A percentile compares a stretch with the other conserved stretches of the same genome.
phyloP scores from a whole-genome alignment of 2,888 invertebrate species.

The Machimus atricapillus region DNA sequence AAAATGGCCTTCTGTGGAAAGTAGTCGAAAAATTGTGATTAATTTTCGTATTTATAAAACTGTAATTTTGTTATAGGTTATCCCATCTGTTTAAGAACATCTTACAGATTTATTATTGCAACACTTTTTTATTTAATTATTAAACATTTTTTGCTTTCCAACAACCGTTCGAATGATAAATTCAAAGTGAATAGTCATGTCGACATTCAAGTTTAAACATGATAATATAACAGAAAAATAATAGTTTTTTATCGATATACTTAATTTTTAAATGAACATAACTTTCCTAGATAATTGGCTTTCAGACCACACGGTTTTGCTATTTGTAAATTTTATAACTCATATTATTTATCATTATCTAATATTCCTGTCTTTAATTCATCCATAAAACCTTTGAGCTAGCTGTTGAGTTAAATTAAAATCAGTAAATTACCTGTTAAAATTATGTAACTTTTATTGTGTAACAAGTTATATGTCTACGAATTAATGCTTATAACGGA shows the following conservation, averaged over 20 bases:
- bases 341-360: too few species aligned
- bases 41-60: background rate
- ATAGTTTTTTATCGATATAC: background rate
- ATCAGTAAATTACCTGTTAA: too few species aligned
- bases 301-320: background rate
- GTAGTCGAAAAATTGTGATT: background rate
- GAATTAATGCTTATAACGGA: too few species aligned
- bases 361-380: background rate
- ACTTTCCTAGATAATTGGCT: too few species aligned
- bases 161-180: too few species aligned
- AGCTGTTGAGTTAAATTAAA: too few species aligned
- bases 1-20: background rate
- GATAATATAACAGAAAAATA: background rate
- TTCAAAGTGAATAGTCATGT: too few species aligned
- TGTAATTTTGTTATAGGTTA: background rate
- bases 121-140: too few species aligned
- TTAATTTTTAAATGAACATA: background rate
- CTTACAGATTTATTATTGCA: background rate
- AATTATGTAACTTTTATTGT: too few species aligned
- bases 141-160: too few species aligned
- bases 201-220: background rate
- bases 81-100: background rate
- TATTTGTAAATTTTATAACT: background rate
- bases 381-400: background rate
- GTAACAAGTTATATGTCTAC: too few species aligned